Evolutionary conservation across 2,888 invertebrate species (phyloP).

Genomic region (Adineta ricciae): DNA sequence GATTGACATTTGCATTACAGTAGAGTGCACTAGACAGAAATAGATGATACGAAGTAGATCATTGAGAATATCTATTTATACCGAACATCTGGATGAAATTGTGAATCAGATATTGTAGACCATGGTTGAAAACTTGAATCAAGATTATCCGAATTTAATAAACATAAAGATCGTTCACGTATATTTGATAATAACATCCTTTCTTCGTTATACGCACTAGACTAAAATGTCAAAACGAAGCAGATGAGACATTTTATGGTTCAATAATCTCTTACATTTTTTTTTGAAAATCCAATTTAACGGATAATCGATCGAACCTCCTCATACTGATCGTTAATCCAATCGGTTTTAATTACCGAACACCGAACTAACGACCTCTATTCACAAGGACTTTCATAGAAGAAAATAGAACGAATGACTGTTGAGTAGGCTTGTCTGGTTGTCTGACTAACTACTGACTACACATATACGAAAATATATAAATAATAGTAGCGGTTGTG

Average conservation of each 20-base stretch:
- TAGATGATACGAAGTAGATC: too few species aligned
- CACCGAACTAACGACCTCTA: background rate
- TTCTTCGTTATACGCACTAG: background rate
- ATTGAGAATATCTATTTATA: background rate
- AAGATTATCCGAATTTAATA: background rate
- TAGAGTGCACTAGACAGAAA: background rate
- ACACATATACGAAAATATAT: too few species aligned
- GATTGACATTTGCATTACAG: background rate
- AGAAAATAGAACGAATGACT: background rate
- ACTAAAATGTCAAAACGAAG: background rate
- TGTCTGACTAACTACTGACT: too few species aligned
- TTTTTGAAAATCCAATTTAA: background rate
- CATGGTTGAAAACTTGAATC: background rate
- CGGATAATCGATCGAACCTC: background rate
- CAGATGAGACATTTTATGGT: too few species aligned
- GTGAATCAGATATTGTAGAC: background rate
- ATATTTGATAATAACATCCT: background rate
- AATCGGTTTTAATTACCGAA: background rate
- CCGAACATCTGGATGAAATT: background rate
- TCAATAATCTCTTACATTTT: too few species aligned
- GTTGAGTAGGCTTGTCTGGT: background rate
- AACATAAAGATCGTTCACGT: background rate
- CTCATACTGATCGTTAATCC: background rate
- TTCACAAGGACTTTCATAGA: background rate
- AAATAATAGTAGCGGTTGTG: too few species aligned